Evolutionary conservation across 2,113 vertebrate species (phyloP).

Genomic region (Hydropotes inermis): DNA sequence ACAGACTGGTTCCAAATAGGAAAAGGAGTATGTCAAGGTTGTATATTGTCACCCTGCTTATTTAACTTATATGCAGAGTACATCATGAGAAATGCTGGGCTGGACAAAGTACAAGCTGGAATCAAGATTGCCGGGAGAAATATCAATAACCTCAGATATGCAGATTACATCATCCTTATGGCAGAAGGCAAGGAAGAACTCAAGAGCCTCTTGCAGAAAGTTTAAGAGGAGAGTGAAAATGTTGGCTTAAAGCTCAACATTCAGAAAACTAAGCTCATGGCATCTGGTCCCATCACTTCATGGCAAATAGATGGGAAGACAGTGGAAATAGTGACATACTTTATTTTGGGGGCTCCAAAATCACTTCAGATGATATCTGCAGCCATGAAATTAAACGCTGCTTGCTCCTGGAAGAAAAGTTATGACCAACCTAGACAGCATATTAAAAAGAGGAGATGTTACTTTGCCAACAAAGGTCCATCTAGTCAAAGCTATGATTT

Average conservation of each 20-base stretch:
- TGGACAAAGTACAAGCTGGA: not conserved
- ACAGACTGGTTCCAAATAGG: not conserved
- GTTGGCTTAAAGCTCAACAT: not conserved
- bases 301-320: not conserved
- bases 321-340: not conserved
- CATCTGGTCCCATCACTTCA: not conserved
- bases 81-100: not conserved
- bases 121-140: not conserved
- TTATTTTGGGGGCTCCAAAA: fast-evolving
- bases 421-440: too few species aligned
- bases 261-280: not conserved
- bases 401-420: too few species aligned
- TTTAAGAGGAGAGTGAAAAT: not conserved
- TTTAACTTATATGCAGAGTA: not conserved
- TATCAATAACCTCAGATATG: not conserved
- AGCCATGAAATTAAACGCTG: too few species aligned
- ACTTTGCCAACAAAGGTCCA: too few species aligned
- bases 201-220: not conserved
- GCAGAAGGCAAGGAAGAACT: not conserved
- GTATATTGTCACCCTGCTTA: not conserved
- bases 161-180: not conserved
- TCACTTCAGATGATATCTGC: not conserved
- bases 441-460: too few species aligned
- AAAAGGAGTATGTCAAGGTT: not conserved
- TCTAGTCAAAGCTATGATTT: too few species aligned